Conservation (phyloP, 2,888 invertebrate genomes). For the Leptopilina syphax region DNA sequence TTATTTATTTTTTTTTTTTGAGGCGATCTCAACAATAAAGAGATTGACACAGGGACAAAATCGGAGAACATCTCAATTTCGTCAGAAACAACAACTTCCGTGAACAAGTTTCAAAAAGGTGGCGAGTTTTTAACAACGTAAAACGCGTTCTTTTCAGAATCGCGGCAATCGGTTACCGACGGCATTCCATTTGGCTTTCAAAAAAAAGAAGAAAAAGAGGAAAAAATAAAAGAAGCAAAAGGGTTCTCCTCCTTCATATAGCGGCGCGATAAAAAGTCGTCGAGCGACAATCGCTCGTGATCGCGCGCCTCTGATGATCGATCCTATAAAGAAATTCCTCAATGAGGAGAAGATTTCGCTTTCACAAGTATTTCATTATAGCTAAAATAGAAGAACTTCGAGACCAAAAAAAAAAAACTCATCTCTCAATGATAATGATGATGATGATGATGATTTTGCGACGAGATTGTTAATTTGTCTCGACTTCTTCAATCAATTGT, state of each 20-base stretch:
- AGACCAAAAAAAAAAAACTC: neutral
- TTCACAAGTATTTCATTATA: neutral
- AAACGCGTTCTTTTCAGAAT: conserved; percentile 38
- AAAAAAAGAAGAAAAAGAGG: neutral
- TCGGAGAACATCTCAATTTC: too few species aligned
- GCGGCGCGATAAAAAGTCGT: conserved; percentile 36
- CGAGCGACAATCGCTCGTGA: conserved; percentile 22
- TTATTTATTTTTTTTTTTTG: too few species aligned
- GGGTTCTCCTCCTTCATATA: neutral
- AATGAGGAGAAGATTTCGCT: conserved; percentile 34
- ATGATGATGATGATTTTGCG: neutral
- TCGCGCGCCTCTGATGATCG: conserved; percentile 21
- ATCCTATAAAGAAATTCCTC: conserved; percentile 31
- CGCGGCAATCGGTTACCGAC: conserved; percentile 45
- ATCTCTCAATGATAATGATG: too few species aligned
- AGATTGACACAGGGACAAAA: too few species aligned
- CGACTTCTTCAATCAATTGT: conserved; percentile 18
- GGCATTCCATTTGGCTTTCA: conserved; percentile 46
- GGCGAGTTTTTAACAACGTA: conserved; percentile 16
- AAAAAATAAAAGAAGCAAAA: too few species aligned
- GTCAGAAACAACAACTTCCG: neutral
- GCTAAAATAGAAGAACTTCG: too few species aligned
- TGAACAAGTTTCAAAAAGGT: neutral
- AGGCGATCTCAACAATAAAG: too few species aligned
- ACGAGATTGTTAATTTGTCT: conserved; percentile 26